phyloP scores from a whole-genome alignment of 2,797 vertebrate species.

The Mus spretus region DNA sequence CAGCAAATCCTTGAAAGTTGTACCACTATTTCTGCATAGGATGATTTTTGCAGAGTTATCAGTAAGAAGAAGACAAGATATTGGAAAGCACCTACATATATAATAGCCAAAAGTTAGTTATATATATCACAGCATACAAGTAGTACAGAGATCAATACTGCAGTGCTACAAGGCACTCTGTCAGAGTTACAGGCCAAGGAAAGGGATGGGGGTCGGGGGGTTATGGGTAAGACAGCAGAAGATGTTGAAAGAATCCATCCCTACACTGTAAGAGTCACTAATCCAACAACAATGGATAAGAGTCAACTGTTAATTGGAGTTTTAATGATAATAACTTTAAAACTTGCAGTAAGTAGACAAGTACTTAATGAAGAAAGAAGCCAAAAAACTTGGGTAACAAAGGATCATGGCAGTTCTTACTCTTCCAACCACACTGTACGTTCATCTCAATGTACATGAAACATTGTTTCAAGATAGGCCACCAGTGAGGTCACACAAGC shows the following conservation, averaged over 20 bases:
- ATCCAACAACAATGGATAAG: background rate
- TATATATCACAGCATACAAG: background rate
- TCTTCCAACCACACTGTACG: background rate
- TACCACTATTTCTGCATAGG: background rate
- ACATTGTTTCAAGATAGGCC: background rate
- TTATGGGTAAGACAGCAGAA: background rate
- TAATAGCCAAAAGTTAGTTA: background rate
- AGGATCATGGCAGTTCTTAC: background rate
- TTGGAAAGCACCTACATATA: background rate
- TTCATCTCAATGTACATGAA: background rate
- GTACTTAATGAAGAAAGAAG: background rate
- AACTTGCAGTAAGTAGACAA: background rate
- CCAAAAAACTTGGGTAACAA: background rate
- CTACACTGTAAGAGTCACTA: background rate
- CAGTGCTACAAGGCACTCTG: background rate
- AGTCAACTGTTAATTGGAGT: background rate
- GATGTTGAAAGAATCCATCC: background rate
- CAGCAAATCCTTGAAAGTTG: background rate
- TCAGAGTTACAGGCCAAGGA: background rate
- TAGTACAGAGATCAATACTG: background rate
- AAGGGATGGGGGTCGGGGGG: background rate
- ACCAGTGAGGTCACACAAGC: background rate
- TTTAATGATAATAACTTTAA: background rate
- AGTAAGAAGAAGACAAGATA: background rate
- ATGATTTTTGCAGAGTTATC: background rate